Percentiles rank a stretch among this genome's conserved stretches.
phyloP scores from a whole-genome alignment of 2,113 vertebrate genomes.

The Rhynchopsitta pachyrhyncha region DNA sequence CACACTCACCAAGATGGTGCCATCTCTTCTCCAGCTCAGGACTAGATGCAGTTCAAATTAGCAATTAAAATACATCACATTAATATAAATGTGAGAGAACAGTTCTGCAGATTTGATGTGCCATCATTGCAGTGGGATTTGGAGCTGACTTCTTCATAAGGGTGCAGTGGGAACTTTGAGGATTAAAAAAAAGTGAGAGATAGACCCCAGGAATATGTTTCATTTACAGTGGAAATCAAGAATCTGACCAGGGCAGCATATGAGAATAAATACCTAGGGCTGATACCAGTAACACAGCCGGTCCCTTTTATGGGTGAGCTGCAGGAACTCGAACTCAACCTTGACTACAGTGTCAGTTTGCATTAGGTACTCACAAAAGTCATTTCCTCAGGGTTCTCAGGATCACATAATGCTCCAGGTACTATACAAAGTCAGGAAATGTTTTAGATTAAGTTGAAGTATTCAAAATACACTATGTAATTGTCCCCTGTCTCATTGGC shows the following conservation, averaged over 20 bases:
- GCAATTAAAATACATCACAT: neutral
- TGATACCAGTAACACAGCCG: neutral
- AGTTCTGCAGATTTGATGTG: neutral
- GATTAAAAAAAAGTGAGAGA: neutral
- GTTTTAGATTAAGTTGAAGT: neutral
- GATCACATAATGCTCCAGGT: neutral
- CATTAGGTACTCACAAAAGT: neutral
- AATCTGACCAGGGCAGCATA: neutral
- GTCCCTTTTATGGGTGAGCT: neutral
- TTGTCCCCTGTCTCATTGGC: neutral
- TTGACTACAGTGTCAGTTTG: neutral
- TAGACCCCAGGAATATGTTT: neutral
- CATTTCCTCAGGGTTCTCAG: neutral
- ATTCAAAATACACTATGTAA: neutral
- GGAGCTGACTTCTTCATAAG: neutral
- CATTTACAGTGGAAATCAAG: neutral
- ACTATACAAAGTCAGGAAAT: neutral
- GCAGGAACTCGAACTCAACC: neutral
- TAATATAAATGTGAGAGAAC: neutral
- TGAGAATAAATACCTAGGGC: neutral
- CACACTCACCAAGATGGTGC: neutral
- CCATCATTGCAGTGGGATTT: neutral
- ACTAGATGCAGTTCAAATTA: neutral
- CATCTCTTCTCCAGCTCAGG: neutral
- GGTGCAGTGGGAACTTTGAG: neutral